Conservation (phyloP, 2,113 vertebrate species). For the Amphiprion percula region DNA sequence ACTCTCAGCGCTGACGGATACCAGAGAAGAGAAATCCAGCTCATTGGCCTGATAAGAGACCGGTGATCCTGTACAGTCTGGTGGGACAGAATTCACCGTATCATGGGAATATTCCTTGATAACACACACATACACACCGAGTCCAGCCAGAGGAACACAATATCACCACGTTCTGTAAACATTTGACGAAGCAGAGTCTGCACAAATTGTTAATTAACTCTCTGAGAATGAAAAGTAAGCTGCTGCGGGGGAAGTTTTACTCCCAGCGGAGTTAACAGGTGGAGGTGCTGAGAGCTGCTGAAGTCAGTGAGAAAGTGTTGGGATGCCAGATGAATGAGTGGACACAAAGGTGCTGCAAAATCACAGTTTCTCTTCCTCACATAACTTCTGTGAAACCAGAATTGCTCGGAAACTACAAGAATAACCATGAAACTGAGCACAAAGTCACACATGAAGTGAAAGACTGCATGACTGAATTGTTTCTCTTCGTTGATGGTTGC, state of each 20-base stretch:
- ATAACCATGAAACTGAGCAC: not conserved
- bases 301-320: slow-evolving; percentile 16
- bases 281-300: not conserved
- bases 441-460: not conserved
- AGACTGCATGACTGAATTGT: not conserved
- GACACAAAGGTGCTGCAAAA: not conserved
- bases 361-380: not conserved
- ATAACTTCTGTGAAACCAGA: not conserved
- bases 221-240: not conserved
- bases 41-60: slow-evolving; percentile 40
- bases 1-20: slow-evolving; percentile 19
- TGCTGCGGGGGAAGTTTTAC: not conserved
- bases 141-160: not conserved
- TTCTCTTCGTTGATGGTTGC: no score
- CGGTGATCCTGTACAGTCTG: slow-evolving; percentile 5
- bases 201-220: not conserved
- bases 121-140: slow-evolving; percentile 6
- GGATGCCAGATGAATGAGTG: slow-evolving; percentile 7
- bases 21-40: not conserved
- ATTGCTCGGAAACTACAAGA: not conserved
- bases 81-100: not conserved
- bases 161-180: slow-evolving; percentile 1
- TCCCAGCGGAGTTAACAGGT: not conserved
- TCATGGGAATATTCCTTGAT: slow-evolving; percentile 7
- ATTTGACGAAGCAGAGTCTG: not conserved